These are phyloP conservation scores for Scolanthus callimorphus DNA, from an alignment of 92 coral and sea anemone genomes.

Conservation along the genomic window DNA sequence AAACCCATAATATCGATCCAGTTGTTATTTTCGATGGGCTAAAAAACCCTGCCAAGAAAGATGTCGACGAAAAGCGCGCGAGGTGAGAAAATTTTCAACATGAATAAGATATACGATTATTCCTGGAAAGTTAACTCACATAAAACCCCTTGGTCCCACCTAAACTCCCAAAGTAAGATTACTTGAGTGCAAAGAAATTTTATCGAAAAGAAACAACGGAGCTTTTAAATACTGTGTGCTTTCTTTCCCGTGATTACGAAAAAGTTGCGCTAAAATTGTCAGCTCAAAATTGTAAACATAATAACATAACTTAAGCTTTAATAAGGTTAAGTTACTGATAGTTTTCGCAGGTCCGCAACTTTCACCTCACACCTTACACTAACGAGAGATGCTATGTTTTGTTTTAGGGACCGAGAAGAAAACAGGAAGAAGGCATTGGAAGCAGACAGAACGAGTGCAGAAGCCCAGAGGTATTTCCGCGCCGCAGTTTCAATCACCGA, in stretches of 20 bases:
- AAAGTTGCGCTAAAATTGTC: background rate
- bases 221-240: background rate
- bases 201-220: too few relatives aligned
- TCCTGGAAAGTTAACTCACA: too few relatives aligned
- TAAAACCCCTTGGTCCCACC: background rate
- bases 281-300: too few relatives aligned
- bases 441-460: background rate
- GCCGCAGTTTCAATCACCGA: background rate
- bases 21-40: background rate
- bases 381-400: too few relatives aligned
- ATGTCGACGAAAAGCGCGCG: background rate
- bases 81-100: too few relatives aligned
- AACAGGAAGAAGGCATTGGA: background rate
- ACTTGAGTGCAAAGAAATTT: background rate
- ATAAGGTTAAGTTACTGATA: too few relatives aligned
- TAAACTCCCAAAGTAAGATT: too few relatives aligned
- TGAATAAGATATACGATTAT: too few relatives aligned
- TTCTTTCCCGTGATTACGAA: too few relatives aligned
- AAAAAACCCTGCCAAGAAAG: background rate
- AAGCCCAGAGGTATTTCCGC: background rate
- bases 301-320: too few relatives aligned
- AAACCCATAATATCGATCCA: background rate
- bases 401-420: background rate
- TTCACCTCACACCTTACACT: too few relatives aligned
- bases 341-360: too few relatives aligned